Conservation (phyloP, 2,113 vertebrate species). For the Caloenas nicobarica region DNA sequence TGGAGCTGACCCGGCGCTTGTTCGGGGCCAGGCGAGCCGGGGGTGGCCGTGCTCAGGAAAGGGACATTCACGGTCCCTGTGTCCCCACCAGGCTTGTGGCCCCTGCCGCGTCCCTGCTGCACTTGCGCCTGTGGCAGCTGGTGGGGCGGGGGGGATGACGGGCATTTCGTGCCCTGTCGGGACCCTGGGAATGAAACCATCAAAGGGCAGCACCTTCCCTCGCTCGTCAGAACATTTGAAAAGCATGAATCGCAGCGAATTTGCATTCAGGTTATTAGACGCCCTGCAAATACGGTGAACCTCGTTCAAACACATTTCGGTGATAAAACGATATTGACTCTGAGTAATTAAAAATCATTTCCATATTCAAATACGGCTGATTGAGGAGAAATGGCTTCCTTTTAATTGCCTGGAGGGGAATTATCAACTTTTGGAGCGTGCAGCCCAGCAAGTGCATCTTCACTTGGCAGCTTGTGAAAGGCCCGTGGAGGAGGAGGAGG, state of each 20-base stretch:
- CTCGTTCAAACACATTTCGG: conserved; percentile 75
- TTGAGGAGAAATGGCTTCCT: conserved; percentile 78
- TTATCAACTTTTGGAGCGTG: conserved; percentile 23
- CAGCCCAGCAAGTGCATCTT: conserved; percentile 41
- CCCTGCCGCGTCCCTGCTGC: neutral
- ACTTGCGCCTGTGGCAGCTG: accelerated
- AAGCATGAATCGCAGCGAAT: neutral
- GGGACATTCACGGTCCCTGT: accelerated
- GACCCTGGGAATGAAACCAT: neutral
- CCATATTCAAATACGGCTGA: conserved; percentile 84
- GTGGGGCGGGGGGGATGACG: neutral
- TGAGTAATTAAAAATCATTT: conserved; percentile 85
- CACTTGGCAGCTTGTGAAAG: neutral
- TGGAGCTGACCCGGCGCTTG: neutral
- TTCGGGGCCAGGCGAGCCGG: neutral
- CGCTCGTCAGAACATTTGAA: neutral
- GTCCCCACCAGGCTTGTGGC: neutral
- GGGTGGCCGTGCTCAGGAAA: accelerated
- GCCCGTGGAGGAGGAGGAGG: neutral
- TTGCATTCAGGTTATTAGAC: conserved; percentile 52
- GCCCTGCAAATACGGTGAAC: conserved; percentile 54
- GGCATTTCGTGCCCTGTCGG: neutral
- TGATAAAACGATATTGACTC: conserved; percentile 79
- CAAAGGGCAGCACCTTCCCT: conserved; percentile 1
- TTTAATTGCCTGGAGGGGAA: conserved; percentile 73